phyloP scores from a whole-genome alignment of 2,888 invertebrate genomes.

The Hofmannophila pseudospretella region DNA sequence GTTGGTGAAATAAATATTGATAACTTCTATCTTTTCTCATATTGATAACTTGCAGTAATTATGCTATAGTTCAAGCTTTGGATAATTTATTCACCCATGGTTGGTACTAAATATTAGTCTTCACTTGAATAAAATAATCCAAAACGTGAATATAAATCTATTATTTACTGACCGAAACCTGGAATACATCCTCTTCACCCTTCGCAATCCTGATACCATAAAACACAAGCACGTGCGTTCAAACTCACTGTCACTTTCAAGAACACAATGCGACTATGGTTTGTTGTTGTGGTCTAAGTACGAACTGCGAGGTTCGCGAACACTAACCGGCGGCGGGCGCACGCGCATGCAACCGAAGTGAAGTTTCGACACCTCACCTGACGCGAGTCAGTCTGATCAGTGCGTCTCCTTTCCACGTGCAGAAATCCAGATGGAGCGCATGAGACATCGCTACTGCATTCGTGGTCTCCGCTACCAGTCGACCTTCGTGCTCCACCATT shows the following conservation, averaged over 20 bases:
- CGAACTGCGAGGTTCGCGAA: constrained; percentile 41
- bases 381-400: constrained; percentile 31
- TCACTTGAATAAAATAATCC: too few species aligned
- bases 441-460: constrained; percentile 35
- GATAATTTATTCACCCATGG: too few species aligned
- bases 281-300: constrained; percentile 45
- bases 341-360: constrained; percentile 57
- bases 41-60: too few species aligned
- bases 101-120: too few species aligned
- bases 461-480: constrained; percentile 40
- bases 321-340: constrained; percentile 34
- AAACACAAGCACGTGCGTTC: constrained; percentile 35
- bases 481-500: constrained; percentile 68
- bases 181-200: constrained; percentile 16
- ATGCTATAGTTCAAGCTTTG: too few species aligned
- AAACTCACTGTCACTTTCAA: constrained; percentile 62
- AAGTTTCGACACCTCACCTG: constrained; percentile 54
- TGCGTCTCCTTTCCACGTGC: constrained; percentile 47
- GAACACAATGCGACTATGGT: constrained; percentile 33
- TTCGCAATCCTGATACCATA: constrained; percentile 29
- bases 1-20: too few species aligned
- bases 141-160: too few species aligned
- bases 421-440: constrained; percentile 8
- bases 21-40: too few species aligned
- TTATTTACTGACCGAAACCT: constrained; percentile 30